phyloP scores from a whole-genome alignment of 2,797 vertebrate species.

The Scleropages formosus region DNA sequence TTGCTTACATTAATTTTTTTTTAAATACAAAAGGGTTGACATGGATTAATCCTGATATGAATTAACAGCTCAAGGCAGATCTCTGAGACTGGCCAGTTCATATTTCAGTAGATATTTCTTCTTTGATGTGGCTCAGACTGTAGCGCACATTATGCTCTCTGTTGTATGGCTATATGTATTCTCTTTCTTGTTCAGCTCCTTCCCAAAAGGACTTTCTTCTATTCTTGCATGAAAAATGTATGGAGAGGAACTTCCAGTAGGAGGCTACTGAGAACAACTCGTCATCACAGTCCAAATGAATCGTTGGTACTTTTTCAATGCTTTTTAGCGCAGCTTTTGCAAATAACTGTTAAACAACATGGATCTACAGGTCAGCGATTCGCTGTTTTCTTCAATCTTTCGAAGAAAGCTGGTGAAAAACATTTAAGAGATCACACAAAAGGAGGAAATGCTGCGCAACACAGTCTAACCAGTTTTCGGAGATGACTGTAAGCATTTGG shows the following conservation, averaged over 20 bases:
- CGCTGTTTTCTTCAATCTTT: no score
- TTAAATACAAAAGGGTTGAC: not conserved
- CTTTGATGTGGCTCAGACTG: not conserved
- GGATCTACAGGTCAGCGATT: no score
- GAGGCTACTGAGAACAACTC: slow-evolving; percentile 5
- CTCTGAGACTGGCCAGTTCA: not conserved
- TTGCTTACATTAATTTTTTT: not conserved
- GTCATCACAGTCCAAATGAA: not conserved
- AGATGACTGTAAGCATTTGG: no score
- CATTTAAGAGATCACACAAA: no score
- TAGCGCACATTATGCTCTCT: slow-evolving; percentile 3
- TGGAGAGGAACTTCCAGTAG: not conserved
- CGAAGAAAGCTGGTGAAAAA: no score
- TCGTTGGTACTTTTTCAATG: not conserved
- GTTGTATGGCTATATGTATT: slow-evolving; percentile 15
- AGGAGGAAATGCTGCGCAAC: no score
- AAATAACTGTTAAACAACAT: no score
- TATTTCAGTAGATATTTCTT: not conserved
- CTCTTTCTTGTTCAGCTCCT: not conserved
- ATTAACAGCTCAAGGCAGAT: not conserved
- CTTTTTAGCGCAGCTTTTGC: no score
- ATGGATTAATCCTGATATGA: not conserved
- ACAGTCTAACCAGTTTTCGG: no score
- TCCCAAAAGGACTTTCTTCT: slow-evolving; percentile 13
- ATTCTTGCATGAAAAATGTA: slow-evolving; percentile 17